Evolutionary conservation across 2,888 invertebrate genomes (phyloP), one percentile per base, ranked within the genome.

Genomic region (Epinotia demarniana): DNA sequence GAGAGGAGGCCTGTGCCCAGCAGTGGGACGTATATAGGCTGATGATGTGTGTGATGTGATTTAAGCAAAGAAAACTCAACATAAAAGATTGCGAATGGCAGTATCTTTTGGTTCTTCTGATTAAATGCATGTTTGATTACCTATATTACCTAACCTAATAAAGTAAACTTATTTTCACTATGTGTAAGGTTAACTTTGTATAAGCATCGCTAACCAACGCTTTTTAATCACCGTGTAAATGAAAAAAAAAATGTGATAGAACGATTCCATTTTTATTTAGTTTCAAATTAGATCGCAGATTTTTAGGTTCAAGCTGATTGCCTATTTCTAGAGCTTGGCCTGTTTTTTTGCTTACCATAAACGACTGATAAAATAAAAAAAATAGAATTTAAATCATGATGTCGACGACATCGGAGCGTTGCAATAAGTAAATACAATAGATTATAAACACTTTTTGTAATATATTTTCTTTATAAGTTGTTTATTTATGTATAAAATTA

Each of bases 191-290:
- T 75, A 70, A 70, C 75, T 64, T 70, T 75, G 63, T 70, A 39
- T 70, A 69, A 70, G 58, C 74, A 70, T 63, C 62, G 69, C 64
- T 76, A 76, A 76, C 69, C 60, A 64, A 64, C 39, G 71, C 67
- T 75, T 75, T 73, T 63, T 72, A n/a, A 63, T 72, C 75, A 75
- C 66, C 27, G 72, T 67, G 62, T 66, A 75, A 64, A 62, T 75
- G 66, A 79, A 79, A 79, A 81, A 58, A 84, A 84, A 84, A 84
- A 87, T 93, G 92, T 93, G 92, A 92, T 93, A 92, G 81, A 87
- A 86, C 85, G 80, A 91, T 92, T 92, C 92, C 92, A 92, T 92
- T 92, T 92, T 92, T 84, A 81, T 82, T 88, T 91, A 90, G 90
- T 86, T 81, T 86, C 82, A 80, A 79, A 83, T 83, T 87, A 86